Base-by-base conservation (phyloP, 2,797 vertebrate species). In the Capromys pilorides region DNA sequence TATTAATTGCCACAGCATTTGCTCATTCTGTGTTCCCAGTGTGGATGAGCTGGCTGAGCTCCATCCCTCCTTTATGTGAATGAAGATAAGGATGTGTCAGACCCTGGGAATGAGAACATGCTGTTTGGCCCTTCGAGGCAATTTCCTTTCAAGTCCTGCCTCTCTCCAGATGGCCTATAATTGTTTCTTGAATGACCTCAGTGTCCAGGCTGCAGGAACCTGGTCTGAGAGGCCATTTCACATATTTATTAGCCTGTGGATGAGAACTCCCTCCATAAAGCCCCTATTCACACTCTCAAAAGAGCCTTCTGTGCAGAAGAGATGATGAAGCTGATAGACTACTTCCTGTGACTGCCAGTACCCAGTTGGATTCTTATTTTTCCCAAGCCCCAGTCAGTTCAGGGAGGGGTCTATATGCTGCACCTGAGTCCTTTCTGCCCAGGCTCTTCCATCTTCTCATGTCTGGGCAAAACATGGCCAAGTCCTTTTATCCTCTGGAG, bases 131-230 rank as follows among this genome's bases (percentile, higher is more conserved):
- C 94, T 97, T 82, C 5, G 61, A 96, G 95, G 95, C 97, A 86
- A 88, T 97, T 97, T 96, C 97, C 96, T 96, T 95, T 91, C 0
- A 26, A 93, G 93, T 67, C 90, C 73, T 73, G 45, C 96, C 93
- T 95, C 96, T 95, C 94, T 96, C 96, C 97, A 97, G 97, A 98
- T 97, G 97, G 97, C 93, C 94, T 92, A 95, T 97, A 82, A 97
- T 96, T 97, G 97, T 97, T 95, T 91, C 94, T 95, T 97, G 97
- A 97, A 97, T 98, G 97, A 97, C 89, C 93, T 93, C 97, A 97
- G 97, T 98, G 97, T 97, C 96, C 91, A 64, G 88, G 86, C 94
- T 16, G 28, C 93, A 96, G 92, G 92, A 97, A 97, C 96, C 97
- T 97, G 97, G 96, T 95, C 95, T 66, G 82, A 93, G 95, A 96